phyloP scores from a whole-genome alignment of 2,113 vertebrate species.

The Dunckerocampus dactyliophorus region DNA sequence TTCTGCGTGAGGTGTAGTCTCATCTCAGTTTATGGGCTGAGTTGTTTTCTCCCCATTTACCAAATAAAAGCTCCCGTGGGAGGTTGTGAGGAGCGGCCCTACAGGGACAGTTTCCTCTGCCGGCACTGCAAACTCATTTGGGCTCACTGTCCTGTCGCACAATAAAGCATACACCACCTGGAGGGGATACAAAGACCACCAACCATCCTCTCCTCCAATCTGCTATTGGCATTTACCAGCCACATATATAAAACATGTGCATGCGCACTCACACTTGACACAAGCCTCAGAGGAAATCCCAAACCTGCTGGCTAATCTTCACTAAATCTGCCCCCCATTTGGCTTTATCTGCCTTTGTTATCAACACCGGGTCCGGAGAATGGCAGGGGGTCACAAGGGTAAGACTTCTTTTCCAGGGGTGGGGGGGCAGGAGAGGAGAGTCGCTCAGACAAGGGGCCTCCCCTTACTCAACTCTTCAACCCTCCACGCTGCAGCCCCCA shows the following conservation, averaged over 20 bases:
- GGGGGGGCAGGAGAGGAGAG: slow-evolving; percentile 24
- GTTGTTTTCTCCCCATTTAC: neutral
- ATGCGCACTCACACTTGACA: slow-evolving; percentile 34
- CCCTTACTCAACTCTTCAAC: slow-evolving; percentile 45
- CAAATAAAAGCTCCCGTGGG: slow-evolving; percentile 13
- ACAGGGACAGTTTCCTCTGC: slow-evolving; percentile 28
- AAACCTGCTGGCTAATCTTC: slow-evolving; percentile 60
- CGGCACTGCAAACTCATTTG: slow-evolving; percentile 19
- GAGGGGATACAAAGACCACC: slow-evolving; percentile 38
- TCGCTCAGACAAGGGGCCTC: slow-evolving; percentile 44
- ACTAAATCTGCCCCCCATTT: slow-evolving; percentile 50
- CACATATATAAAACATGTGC: neutral
- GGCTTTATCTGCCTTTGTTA: slow-evolving; percentile 72
- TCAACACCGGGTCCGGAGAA: slow-evolving; percentile 40
- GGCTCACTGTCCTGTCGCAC: slow-evolving; percentile 25
- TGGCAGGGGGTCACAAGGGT: slow-evolving; percentile 60
- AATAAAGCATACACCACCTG: slow-evolving; percentile 20
- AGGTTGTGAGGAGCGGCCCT: slow-evolving; percentile 15
- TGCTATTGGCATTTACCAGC: slow-evolving; percentile 26
- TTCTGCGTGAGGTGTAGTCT: neutral
- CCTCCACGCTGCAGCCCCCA: slow-evolving; percentile 47
- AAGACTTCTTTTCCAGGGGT: slow-evolving; percentile 64
- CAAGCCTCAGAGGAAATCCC: slow-evolving; percentile 46
- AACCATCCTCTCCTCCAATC: slow-evolving; percentile 19
- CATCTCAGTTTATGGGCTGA: slow-evolving; percentile 2